Conservation (phyloP, 2,888 invertebrate species). For the Sipha maydis region DNA sequence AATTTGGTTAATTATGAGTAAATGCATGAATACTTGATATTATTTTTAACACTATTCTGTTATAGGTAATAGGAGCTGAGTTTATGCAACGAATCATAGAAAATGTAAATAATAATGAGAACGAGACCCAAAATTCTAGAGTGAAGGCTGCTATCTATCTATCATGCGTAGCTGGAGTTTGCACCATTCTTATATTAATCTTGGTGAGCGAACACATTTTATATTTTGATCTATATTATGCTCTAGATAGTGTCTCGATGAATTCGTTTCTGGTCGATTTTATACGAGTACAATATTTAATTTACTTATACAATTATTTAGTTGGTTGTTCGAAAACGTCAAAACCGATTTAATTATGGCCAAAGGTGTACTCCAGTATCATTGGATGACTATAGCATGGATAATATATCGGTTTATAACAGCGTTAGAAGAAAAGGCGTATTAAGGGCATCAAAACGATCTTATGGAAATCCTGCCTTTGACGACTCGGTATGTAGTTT, state of each 20-base stretch:
- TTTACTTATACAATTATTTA: conserved; percentile 67
- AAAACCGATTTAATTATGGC: conserved; percentile 83
- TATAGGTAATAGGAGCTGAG: conserved; percentile 14
- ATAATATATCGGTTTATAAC: conserved; percentile 83
- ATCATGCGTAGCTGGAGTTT: conserved; percentile 82
- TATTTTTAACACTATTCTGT: not conserved
- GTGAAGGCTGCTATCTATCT: conserved; percentile 85
- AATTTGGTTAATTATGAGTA: not conserved
- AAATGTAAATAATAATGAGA: conserved; percentile 42
- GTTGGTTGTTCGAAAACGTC: conserved; percentile 83
- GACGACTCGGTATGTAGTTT: conserved; percentile 80
- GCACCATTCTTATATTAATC: conserved; percentile 80
- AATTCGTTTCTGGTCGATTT: not conserved
- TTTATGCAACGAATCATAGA: conserved; percentile 52
- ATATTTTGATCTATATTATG: no score
- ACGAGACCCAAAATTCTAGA: conserved; percentile 55
- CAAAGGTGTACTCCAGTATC: conserved; percentile 90
- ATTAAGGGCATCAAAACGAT: conserved; percentile 80
- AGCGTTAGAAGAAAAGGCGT: conserved; percentile 81
- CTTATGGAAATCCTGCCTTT: conserved; percentile 90
- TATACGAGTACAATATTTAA: not conserved
- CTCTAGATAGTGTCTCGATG: no score
- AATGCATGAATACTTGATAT: not conserved
- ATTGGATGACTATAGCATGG: conserved; percentile 88
- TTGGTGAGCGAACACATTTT: conserved; percentile 72